Evolutionary conservation across 1,140 invertebrate genomes (phyloP), one percentile per base, ranked within the genome.

Genomic region (Glossosoma conforme): DNA sequence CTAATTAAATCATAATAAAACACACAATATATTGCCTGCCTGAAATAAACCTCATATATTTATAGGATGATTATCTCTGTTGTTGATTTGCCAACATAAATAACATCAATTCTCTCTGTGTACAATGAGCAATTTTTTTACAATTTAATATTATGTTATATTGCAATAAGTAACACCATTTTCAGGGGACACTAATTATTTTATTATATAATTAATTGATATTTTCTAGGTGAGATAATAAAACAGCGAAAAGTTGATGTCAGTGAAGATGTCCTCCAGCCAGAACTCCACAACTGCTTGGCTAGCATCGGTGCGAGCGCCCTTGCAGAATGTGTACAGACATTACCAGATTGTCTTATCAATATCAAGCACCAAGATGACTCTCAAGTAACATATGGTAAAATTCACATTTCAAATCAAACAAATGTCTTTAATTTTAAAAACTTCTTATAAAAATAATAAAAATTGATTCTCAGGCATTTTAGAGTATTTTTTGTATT

Each of bases 301-400:
- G 80, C 87, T 1, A 65, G 75, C 22, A 62, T 84, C 57, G 91
- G 91, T 28, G 84, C 84, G 5, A 60, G 83, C 50, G 70, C 86
- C 63, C 65, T 92, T 32, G 64, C 83, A 11, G 67, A 86, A 52
- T 81, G 79, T 49, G 54, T 93, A 2, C 61, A 69, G 59, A 66
- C 79, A 57, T 69, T 91, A 42, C 79, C 82, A 6, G 40, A 72
- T 9, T 73, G 75, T 61, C 67, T 91, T 38, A 40, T 68, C 11
- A 75, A 73, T 47, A 76, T 77, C 15, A 67, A 63, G 50, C 70
- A 76, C 20, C 89, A 93, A 67, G 67, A 77, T 37, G 60, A 75
- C 47, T 58, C 67, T 43, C 70, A 71, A 43, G 77, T 83, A 28
- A 84, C 83, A n/a, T 84, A 85, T 73, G 87, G 87, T 87, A 74